Evolutionary conservation across 2,888 invertebrate genomes (phyloP).

Genomic region (Drosophila colorata): DNA sequence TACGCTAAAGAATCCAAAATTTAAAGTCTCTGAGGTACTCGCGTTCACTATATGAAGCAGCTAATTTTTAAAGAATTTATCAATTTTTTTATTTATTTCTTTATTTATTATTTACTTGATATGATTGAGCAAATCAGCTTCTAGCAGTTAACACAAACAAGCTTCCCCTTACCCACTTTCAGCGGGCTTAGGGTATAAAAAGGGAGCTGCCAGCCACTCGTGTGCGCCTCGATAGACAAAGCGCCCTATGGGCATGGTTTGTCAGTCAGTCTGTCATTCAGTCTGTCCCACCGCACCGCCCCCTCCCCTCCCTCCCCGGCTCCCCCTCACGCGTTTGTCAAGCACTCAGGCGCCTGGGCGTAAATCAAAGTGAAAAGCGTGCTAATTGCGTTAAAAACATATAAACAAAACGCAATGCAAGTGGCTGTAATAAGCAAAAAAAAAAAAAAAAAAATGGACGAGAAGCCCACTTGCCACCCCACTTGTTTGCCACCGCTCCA

Average conservation of each 20-base stretch:
- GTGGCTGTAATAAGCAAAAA: conserved; percentile 73
- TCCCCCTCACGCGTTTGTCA: conserved; percentile 32
- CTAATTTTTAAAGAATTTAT: too few relatives aligned
- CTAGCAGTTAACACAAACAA: too few relatives aligned
- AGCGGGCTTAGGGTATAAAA: not conserved
- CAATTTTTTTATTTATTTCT: too few relatives aligned
- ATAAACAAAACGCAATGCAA: conserved; percentile 81
- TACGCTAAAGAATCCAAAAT: too few relatives aligned
- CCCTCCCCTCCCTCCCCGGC: not conserved
- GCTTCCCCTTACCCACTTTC: not conserved
- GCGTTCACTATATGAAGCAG: too few relatives aligned
- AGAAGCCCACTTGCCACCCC: not conserved
- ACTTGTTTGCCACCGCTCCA: not conserved
- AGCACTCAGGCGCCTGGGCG: conserved; percentile 64
- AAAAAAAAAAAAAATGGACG: not conserved
- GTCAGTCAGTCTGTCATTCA: conserved; percentile 20
- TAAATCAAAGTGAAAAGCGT: conserved; percentile 81
- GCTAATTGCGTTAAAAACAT: conserved; percentile 81
- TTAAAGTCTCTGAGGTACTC: too few relatives aligned
- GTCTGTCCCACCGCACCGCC: not conserved
- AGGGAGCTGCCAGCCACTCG: conserved; percentile 41
- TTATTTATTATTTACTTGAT: too few relatives aligned
- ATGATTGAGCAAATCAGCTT: too few relatives aligned
- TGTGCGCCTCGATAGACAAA: conserved; percentile 52
- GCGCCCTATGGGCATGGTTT: conserved; percentile 34